A percentile compares a stretch with the other conserved stretches of the same genome.
These are phyloP conservation scores for Papilio polytes DNA, from an alignment of 1,140 invertebrate species.

Conservation along the genomic window DNA sequence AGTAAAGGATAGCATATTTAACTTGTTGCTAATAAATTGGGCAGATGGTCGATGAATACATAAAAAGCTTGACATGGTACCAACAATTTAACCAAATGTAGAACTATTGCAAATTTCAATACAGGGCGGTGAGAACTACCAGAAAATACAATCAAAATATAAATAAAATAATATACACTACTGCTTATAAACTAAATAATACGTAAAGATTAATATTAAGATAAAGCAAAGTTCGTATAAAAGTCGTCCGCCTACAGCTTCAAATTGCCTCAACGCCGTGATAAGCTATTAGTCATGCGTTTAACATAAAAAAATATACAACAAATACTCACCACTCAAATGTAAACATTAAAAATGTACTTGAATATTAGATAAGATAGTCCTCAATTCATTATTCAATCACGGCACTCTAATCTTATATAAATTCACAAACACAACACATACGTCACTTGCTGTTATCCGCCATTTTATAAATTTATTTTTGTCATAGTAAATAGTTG, in stretches of 20 bases:
- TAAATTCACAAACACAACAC: slow-evolving; percentile 77
- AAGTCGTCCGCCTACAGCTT: slow-evolving; percentile 67
- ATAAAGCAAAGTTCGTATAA: background rate
- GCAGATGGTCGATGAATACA: slow-evolving; percentile 1
- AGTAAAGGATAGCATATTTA: background rate
- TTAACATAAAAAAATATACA: slow-evolving; percentile 17
- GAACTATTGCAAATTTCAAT: background rate
- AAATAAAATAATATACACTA: background rate
- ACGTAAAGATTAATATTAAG: too few relatives aligned
- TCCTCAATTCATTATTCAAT: slow-evolving; percentile 67
- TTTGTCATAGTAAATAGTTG: slow-evolving; percentile 43
- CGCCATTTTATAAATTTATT: slow-evolving; percentile 79
- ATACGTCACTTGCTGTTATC: slow-evolving; percentile 75
- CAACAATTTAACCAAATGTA: background rate
- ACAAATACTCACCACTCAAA: slow-evolving; percentile 40
- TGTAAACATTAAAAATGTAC: slow-evolving; percentile 36
- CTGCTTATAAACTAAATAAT: background rate
- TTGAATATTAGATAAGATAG: slow-evolving; percentile 39
- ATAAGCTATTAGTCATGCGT: slow-evolving; percentile 45
- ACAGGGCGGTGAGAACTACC: background rate
- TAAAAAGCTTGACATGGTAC: background rate
- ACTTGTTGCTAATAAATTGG: background rate
- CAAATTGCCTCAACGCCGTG: slow-evolving; percentile 53
- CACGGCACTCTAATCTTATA: slow-evolving; percentile 60
- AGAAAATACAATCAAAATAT: background rate